These are phyloP conservation scores for Corvus cornix DNA, from an alignment of 2,113 vertebrate species.

Conservation along the genomic window DNA sequence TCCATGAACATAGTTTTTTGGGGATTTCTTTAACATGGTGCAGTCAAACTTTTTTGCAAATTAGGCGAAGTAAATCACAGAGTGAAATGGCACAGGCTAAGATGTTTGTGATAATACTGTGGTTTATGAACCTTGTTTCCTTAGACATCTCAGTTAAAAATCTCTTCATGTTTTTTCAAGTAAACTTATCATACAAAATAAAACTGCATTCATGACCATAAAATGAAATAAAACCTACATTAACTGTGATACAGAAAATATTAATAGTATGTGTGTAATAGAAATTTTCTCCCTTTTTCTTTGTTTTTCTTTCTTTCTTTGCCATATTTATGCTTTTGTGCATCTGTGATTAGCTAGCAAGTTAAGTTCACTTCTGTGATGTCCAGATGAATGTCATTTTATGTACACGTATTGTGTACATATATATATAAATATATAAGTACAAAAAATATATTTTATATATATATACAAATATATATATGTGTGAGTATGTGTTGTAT, in stretches of 20 bases:
- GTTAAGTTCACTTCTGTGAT: background rate
- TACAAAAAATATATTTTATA: too few relatives aligned
- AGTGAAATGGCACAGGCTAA: background rate
- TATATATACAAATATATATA: accelerated
- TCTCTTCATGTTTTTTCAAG: background rate
- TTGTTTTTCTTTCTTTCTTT: background rate
- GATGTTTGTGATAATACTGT: background rate
- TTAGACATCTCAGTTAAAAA: background rate
- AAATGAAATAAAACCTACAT: background rate
- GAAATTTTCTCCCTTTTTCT: background rate
- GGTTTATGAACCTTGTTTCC: background rate
- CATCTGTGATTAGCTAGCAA: background rate
- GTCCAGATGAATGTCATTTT: background rate
- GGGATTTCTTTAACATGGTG: background rate
- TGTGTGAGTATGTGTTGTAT: too few relatives aligned
- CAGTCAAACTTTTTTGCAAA: background rate
- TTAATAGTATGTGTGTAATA: background rate
- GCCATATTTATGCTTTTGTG: background rate
- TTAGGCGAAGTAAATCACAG: background rate
- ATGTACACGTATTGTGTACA: too few relatives aligned
- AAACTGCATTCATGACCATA: background rate
- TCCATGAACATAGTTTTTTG: background rate
- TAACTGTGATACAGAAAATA: background rate
- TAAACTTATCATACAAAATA: background rate
- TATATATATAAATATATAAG: background rate